Conservation (phyloP, 2,888 invertebrate genomes). For the Hemaris fuciformis region DNA sequence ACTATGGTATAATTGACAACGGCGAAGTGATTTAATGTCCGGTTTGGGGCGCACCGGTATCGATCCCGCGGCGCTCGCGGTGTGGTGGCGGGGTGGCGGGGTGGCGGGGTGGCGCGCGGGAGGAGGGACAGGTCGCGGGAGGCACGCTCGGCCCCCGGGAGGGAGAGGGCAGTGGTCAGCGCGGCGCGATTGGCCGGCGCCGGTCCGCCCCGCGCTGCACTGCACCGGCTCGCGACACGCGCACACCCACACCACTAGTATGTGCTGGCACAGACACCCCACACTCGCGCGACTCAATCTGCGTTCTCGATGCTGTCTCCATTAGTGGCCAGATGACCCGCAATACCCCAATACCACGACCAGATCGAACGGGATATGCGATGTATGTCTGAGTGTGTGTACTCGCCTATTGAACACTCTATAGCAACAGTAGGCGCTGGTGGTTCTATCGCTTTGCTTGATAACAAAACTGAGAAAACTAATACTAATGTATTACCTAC, state of each 20-base stretch:
- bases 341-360: too few species aligned
- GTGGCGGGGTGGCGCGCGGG: conserved; percentile 18
- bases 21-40: conserved; percentile 36
- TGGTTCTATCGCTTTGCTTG: too few species aligned
- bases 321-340: too few species aligned
- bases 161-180: conserved; percentile 37
- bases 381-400: too few species aligned
- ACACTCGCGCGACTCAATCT: too few species aligned
- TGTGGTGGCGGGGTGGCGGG: neutral
- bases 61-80: neutral
- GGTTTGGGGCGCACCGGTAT: conserved; percentile 16
- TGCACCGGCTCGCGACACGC: conserved; percentile 12
- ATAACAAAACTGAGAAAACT: too few species aligned
- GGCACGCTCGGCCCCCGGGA: conserved; percentile 27
- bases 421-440: too few species aligned
- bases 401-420: too few species aligned
- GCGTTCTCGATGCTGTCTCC: too few species aligned
- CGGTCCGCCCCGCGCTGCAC: conserved; percentile 28
- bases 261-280: too few species aligned
- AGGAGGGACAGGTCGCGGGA: conserved; percentile 23
- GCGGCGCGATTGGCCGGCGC: conserved; percentile 43
- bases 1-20: conserved; percentile 36
- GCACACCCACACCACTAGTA: conserved; percentile 10
- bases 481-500: too few species aligned
- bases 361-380: too few species aligned